Evolutionary conservation across 2,888 invertebrate genomes (phyloP), one percentile per base, ranked within the genome.

Genomic region (Microctonus hyperodae): DNA sequence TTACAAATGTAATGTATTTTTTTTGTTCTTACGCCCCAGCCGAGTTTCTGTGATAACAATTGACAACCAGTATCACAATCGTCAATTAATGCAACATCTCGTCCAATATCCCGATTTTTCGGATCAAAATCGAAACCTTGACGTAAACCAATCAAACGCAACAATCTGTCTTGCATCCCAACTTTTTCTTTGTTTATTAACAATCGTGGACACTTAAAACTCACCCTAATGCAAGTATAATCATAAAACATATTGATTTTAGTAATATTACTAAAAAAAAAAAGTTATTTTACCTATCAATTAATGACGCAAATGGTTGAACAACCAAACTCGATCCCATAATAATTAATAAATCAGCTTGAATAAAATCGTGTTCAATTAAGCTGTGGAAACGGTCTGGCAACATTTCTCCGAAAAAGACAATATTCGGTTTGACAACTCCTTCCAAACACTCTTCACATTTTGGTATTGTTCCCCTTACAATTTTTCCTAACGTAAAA

Each of bases 311-410:
- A 85, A 98, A 98, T 0, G 98, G 98, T 76, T 96, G 95, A 0
- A 98, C 98, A 74, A 92, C 92, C 68, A 98, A 86, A 0, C 97
- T 97, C 0, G 98, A 97, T 0, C 98, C 98, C 91, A 98, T 92
- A 28, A 98, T 92, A 65, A 98, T 93, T 25, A 98, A 87, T 77
- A 98, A 86, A 84, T 98, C 97, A 81, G 97, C 97, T 66, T 91
- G 86, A 50, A 88, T 86, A 80, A 98, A 95, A 85, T 98, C 97
- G 74, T 86, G 85, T 23, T 87, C 85, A 10, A 92, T 87, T 71
- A 89, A 87, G 6, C 83, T 80, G 75, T 92, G 91, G 81, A 97
- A 98, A 72, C 90, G 87, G 0, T 87, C 85, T 0, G 98, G 97
- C 16, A 98, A 87, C 80, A 89, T 89, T 86, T 98, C 97, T 0